Conservation (phyloP, 2,113 vertebrate genomes). For the Hirundichthys speculiger region DNA sequence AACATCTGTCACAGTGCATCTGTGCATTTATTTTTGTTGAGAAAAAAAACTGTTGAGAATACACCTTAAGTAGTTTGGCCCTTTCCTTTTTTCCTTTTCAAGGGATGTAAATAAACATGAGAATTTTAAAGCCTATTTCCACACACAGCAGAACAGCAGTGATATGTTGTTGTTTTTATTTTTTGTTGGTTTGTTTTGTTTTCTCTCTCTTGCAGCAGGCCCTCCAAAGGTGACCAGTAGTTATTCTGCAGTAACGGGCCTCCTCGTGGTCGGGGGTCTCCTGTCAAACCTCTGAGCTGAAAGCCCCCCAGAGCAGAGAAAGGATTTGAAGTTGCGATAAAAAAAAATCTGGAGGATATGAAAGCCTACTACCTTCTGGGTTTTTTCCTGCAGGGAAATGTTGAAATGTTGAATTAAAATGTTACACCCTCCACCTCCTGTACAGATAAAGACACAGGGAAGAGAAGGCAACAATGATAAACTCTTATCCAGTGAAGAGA, state of each 20-base stretch:
- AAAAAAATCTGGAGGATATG: constrained; percentile 6
- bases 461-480: too few species aligned
- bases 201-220: constrained; percentile 6
- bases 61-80: too few species aligned
- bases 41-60: too few species aligned
- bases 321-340: constrained; percentile 4
- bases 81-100: too few species aligned
- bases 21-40: too few species aligned
- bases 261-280: constrained; percentile 30
- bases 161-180: constrained; percentile 3
- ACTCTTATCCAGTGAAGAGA: not conserved
- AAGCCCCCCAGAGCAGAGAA: not conserved
- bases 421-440: not conserved
- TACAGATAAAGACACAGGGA: not conserved
- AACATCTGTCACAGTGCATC: too few species aligned
- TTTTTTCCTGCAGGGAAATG: not conserved
- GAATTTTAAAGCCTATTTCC: not conserved
- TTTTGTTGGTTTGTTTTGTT: constrained; percentile 1
- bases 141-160: constrained; percentile 6
- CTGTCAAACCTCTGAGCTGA: constrained; percentile 13
- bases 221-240: constrained; percentile 10
- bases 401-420: not conserved
- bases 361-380: not conserved
- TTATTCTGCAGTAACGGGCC: constrained; percentile 13
- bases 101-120: not conserved